Base-by-base conservation (phyloP, 2,888 invertebrate genomes). In the Drosophila fulvimacula region DNA sequence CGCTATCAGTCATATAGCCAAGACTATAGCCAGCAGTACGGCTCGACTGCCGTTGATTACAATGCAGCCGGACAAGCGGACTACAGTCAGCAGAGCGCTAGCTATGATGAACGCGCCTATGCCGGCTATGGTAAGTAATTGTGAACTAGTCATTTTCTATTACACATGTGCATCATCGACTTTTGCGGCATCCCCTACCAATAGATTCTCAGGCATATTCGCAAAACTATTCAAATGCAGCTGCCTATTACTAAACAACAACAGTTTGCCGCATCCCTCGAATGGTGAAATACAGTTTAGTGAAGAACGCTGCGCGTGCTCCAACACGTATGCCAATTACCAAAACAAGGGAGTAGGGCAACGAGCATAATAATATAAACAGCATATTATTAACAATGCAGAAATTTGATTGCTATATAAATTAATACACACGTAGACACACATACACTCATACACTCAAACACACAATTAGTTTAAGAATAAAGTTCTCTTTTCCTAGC, bases 21-120 rank as follows among this genome's bases (percentile, higher is more conserved):
- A 73, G 92, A 93, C 67, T 93, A 93, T 69, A 93, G 91, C 55
- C 92, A 92, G 61, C 91, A 92, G 60, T 93, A 93, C 70, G 92
- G 92, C 15, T 91, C 92, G 19, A 86, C 92, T 30, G 91, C 92
- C 58, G 92, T 92, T 24, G 92, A 93, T 74, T 93, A 93, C 62
- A 92, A 91, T 76, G 81, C 92, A 59, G 78, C 92, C 72, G 88
- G 92, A 0, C 91, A 92, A 52, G 83, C 92, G 38, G 92, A 93
- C 79, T 93, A 93, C 76, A 87, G 92, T 46, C 92, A 92, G 67
- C 89, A 87, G 64, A 83, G 80, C 48, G 65, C 83, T 39, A 76
- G 76, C 38, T 93, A 93, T 73, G 92, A 93, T 76, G 93, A 92
- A 61, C 86, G 93, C 61, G 90, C 92, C 27, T 93, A 93, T 78